Percentiles rank a stretch among this genome's conserved stretches.
phyloP scores from a whole-genome alignment of 2,797 vertebrate species.

The Anolis apletophallus region DNA sequence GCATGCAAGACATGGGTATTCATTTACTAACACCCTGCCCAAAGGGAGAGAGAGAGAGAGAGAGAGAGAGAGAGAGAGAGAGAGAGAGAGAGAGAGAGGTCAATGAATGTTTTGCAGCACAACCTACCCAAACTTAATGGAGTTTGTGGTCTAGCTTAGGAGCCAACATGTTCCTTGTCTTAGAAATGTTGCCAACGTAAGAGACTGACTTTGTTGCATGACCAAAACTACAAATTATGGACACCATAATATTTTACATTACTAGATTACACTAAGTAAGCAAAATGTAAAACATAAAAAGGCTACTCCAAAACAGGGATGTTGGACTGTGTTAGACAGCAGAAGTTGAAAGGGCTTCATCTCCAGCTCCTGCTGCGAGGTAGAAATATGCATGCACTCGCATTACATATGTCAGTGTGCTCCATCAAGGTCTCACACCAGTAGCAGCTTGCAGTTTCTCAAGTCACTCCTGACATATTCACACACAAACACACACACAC shows the following conservation, averaged over 20 bases:
- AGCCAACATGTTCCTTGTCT: neutral
- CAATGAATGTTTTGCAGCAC: neutral
- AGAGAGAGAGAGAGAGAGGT: neutral
- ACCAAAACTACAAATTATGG: neutral
- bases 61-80: too few relatives aligned
- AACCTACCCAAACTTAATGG: neutral
- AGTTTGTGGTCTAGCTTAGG: neutral
- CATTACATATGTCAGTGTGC: neutral
- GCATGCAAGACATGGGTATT: neutral
- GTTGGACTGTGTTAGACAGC: neutral
- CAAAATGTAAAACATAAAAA: slow-evolving; percentile 6
- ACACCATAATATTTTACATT: slow-evolving; percentile 20
- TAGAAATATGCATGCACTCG: neutral
- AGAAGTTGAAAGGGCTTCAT: neutral
- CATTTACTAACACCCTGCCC: neutral
- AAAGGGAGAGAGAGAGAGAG: too few relatives aligned
- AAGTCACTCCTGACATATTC: too few relatives aligned
- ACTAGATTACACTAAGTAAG: slow-evolving; percentile 7
- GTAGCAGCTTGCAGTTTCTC: too few relatives aligned
- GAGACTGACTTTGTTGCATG: slow-evolving; percentile 1
- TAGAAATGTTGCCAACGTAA: neutral
- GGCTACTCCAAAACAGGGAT: neutral
- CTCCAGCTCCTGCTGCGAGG: neutral
- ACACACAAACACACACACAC: too few relatives aligned
- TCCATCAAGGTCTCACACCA: neutral